These are phyloP conservation scores for Pollenia griseotomentosa DNA, from an alignment of 2,888 invertebrate genomes.

Conservation along the genomic window DNA sequence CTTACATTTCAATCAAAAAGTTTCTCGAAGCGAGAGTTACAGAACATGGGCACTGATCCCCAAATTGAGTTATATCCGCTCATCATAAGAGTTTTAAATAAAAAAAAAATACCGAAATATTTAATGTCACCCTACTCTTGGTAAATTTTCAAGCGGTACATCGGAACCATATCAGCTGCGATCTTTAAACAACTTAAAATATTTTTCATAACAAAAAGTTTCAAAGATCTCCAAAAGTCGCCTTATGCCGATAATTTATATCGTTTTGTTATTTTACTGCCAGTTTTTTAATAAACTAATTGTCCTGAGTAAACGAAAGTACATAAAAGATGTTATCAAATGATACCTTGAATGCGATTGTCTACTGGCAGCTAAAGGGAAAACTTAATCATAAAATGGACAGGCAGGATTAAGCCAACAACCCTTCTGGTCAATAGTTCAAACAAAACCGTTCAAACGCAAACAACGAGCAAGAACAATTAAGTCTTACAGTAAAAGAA, in stretches of 20 bases:
- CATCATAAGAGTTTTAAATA: no score
- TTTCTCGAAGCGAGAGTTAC: no score
- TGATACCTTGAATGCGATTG: constrained; percentile 58
- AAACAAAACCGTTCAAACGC: constrained; percentile 25
- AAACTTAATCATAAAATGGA: constrained; percentile 34
- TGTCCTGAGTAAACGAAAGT: constrained; percentile 52
- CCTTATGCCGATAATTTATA: neutral
- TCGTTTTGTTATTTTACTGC: neutral
- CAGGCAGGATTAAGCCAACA: constrained; percentile 30
- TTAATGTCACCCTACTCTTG: no score
- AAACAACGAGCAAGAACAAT: neutral
- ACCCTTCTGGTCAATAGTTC: constrained; percentile 38
- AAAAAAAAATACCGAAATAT: no score
- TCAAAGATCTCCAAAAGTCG: neutral
- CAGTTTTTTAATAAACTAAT: constrained; percentile 69
- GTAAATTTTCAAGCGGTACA: no score
- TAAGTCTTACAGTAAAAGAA: neutral
- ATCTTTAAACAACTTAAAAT: no score
- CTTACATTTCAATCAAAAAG: no score
- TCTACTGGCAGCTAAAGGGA: constrained; percentile 43
- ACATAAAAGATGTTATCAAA: constrained; percentile 59
- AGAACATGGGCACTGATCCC: no score
- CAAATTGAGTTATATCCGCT: no score
- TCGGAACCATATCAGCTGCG: no score
- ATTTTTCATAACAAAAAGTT: no score